Conservation (phyloP, 2,113 vertebrate species). For the Xiphophorus maculatus region DNA sequence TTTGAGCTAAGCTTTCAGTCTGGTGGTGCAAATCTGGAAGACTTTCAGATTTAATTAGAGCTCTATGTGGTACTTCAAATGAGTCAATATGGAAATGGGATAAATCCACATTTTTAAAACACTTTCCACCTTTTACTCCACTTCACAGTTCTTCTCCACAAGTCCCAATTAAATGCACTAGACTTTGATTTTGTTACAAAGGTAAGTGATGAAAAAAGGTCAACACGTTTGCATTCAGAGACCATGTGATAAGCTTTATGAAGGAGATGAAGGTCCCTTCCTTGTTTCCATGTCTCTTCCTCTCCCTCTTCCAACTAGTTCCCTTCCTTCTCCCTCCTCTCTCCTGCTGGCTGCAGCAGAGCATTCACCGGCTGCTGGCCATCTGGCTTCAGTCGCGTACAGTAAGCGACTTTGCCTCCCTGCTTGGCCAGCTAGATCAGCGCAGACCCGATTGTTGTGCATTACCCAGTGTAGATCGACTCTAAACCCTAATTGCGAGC, state of each 20-base stretch:
- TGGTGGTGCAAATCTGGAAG: no score
- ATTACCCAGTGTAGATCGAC: slow-evolving; percentile 72
- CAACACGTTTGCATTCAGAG: slow-evolving; percentile 27
- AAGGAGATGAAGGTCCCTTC: slow-evolving; percentile 55
- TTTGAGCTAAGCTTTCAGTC: no score
- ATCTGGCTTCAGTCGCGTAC: slow-evolving; percentile 68
- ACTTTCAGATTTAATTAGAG: no score
- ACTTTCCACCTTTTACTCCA: no score
- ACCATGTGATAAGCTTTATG: slow-evolving; percentile 48
- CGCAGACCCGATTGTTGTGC: slow-evolving; percentile 49
- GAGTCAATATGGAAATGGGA: no score
- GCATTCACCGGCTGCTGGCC: slow-evolving; percentile 60
- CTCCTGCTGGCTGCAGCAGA: slow-evolving; percentile 38
- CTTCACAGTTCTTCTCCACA: no score
- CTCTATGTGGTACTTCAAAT: no score
- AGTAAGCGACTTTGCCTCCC: slow-evolving; percentile 68
- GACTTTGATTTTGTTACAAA: background rate
- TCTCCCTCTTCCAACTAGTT: slow-evolving; percentile 15
- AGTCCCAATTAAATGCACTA: no score
- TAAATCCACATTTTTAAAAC: no score
- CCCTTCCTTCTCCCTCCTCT: slow-evolving; percentile 10
- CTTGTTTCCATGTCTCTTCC: slow-evolving; percentile 8
- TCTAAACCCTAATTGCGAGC: slow-evolving; percentile 77
- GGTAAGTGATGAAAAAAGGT: background rate
- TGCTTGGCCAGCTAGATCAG: slow-evolving; percentile 55